Evolutionary conservation across 2,888 invertebrate species (phyloP).

Genomic region (Limnephilus marmoratus): DNA sequence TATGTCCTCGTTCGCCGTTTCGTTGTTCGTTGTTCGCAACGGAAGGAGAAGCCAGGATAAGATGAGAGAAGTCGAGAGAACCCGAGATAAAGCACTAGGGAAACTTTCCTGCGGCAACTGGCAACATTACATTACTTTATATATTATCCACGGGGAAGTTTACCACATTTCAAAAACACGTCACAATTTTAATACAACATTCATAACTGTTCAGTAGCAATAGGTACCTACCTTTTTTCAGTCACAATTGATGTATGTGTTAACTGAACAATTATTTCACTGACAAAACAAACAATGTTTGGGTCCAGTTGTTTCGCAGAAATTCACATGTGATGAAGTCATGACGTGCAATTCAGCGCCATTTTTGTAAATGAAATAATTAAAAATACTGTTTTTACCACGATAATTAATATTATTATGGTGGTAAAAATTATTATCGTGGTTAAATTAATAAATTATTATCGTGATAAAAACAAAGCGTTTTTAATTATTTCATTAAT

Average conservation of each 20-base stretch:
- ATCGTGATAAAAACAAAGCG: too few species aligned
- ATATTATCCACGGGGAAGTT: not conserved
- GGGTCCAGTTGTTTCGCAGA: too few species aligned
- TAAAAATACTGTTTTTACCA: too few species aligned
- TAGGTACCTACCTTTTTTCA: not conserved
- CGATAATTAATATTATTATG: too few species aligned
- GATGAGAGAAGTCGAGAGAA: not conserved
- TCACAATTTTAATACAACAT: not conserved
- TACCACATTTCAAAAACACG: not conserved
- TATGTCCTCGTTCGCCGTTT: slow-evolving; percentile 14
- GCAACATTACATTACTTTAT: not conserved
- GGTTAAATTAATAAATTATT: too few species aligned
- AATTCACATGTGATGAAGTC: too few species aligned
- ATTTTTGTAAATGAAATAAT: too few species aligned
- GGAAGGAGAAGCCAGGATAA: not conserved
- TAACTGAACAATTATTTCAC: not conserved
- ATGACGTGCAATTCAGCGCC: too few species aligned
- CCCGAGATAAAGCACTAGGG: slow-evolving; percentile 23
- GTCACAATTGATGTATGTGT: not conserved
- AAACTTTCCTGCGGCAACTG: not conserved
- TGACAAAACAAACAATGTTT: not conserved
- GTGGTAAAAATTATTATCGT: too few species aligned
- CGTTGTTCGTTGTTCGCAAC: not conserved
- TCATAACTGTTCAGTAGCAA: not conserved
- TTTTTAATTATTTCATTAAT: too few species aligned